Evolutionary conservation across 1,140 invertebrate genomes (phyloP).

Genomic region (Drosophila triauraria): DNA sequence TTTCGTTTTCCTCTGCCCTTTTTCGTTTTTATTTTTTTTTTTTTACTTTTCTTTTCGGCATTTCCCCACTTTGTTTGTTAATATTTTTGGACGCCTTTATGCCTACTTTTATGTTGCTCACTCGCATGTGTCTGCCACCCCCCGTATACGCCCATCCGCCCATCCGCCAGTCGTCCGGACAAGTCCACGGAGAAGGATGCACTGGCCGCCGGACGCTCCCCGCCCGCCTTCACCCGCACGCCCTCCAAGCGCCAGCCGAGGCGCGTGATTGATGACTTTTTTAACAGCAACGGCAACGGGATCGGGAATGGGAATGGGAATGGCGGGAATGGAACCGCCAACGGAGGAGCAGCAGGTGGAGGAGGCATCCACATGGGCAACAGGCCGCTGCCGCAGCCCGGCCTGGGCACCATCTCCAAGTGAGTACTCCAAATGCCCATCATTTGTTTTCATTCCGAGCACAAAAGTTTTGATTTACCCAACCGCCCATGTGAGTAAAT

Average conservation of each 20-base stretch:
- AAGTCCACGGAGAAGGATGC: conserved; percentile 88
- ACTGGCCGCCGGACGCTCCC: conserved; percentile 88
- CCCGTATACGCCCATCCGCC: conserved; percentile 28
- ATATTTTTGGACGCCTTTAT: conserved; percentile 78
- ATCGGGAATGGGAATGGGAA: conserved; percentile 5
- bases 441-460: conserved; percentile 81
- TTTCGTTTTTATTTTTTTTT: conserved; percentile 14
- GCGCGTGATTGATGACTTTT: conserved; percentile 89
- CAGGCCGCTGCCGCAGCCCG: conserved; percentile 65
- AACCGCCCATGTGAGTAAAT: conserved; percentile 23
- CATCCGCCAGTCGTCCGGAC: conserved; percentile 87
- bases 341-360: conserved; percentile 19
- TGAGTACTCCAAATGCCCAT: conserved; percentile 76
- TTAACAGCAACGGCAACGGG: conserved; percentile 85
- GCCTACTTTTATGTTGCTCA: conserved; percentile 79
- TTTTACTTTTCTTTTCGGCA: conserved; percentile 22
- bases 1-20: conserved; percentile 18
- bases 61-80: conserved; percentile 60
- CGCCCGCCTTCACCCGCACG: conserved; percentile 94
- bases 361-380: conserved; percentile 58
- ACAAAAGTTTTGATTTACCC: conserved; percentile 82
- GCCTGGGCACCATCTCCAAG: conserved; percentile 69
- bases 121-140: conserved; percentile 68
- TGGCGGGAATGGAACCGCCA: conserved; percentile 15
- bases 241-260: conserved; percentile 94